Evolutionary conservation across 92 coral and sea anemone genomes (phyloP).

Genomic region (Desmophyllum pertusum): DNA sequence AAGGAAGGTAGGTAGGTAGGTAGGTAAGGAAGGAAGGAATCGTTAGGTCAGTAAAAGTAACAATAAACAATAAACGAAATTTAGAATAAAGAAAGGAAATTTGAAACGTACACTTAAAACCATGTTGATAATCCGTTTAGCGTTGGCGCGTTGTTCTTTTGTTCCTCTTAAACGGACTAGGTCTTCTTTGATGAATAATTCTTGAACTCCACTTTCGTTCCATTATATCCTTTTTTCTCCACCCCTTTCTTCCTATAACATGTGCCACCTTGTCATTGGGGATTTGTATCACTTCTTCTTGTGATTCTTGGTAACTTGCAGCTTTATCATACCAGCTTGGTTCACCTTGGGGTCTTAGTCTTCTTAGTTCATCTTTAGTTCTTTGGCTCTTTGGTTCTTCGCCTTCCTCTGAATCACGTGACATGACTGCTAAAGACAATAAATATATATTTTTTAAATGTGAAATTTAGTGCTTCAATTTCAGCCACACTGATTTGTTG

Average conservation of each 20-base stretch:
- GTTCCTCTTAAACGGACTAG: background rate
- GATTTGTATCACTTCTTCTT: conserved; percentile 5
- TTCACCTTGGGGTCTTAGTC: background rate
- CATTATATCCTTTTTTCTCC: background rate
- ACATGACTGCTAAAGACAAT: too few species aligned
- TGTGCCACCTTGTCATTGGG: conserved; percentile 8
- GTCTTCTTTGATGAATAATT: background rate
- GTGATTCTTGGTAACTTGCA: too few species aligned
- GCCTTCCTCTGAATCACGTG: too few species aligned
- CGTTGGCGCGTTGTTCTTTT: background rate
- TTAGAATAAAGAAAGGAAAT: background rate
- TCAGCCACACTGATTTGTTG: too few species aligned
- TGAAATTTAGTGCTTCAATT: too few species aligned
- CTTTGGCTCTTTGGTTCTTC: too few species aligned
- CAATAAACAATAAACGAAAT: too few species aligned
- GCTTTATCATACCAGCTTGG: conserved; percentile 4
- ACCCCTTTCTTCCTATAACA: conserved; percentile 7
- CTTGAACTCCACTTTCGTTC: conserved; percentile 6
- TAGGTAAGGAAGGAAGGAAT: too few species aligned
- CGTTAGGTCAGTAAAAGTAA: too few species aligned
- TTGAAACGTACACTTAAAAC: background rate
- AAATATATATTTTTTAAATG: too few species aligned
- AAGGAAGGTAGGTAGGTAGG: too few species aligned
- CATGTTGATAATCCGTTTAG: background rate
- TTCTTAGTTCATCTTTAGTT: background rate